Base-by-base conservation (phyloP, 2,797 vertebrate species). In the Cuniculus paca region DNA sequence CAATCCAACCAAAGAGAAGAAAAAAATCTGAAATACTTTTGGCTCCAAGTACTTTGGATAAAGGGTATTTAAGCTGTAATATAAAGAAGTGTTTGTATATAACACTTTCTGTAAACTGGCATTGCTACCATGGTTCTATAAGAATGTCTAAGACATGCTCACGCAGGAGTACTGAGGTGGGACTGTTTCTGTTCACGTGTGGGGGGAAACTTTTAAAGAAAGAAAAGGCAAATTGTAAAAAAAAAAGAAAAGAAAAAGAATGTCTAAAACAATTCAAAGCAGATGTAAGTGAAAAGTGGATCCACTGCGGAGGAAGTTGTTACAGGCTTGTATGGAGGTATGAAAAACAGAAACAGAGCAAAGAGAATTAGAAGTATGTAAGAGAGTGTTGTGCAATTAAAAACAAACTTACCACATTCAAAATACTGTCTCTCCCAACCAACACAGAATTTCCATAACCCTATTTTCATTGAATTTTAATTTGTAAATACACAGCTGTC, bases 381-480 rank as follows among this genome's bases (percentile, higher is more conserved):
- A 31, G 16, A 60, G 68, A 80, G 6, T 81, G n/a, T 28, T 61
- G 56, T 6, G 4, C 17, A 91, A 78, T 54, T 48, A 72, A 82
- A 78, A 24, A 94, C 10, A 34, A 93, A 87, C 20, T 39, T 14
- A 60, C 36, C 34, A 26, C 42, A 84, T 74, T 74, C 19, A 91
- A 94, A 65, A 94, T 17, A 63, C 0, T 17, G 58, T 77, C 34
- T 89, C 14, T 48, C 13, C 28, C 65, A 93, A 82, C 2, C 11
- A 79, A 58, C 20, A 77, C 1, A 72, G 48, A 79, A 68, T 84
- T 63, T 93, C 83, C 36, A 13, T 79, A 58, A 78, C 78, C 61
- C 42, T 61, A 78, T 63, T 93, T 92, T 79, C 13, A 88, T 0
- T 91, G 31, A 72, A 82, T 91, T 96, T 95, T 88, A 70, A 60